Base-by-base conservation (phyloP, 2,113 vertebrate species). In the Nothobranchius furzeri region DNA sequence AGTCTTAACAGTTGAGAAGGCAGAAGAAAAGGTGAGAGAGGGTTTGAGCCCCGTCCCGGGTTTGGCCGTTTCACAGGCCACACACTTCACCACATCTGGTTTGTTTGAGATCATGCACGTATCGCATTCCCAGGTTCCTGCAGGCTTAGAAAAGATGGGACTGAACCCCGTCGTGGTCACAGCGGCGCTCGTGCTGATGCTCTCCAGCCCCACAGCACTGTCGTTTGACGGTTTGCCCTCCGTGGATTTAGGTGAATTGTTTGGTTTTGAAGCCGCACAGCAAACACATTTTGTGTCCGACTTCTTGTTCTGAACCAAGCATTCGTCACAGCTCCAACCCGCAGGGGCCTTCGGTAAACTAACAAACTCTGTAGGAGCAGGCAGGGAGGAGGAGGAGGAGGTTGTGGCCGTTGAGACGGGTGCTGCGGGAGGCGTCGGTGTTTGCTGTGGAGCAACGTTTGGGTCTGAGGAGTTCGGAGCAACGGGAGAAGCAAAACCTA, bases 21-120 rank as follows among this genome's bases (percentile, higher is more conserved):
- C 42, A 15, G 95, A 87, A 1, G 94, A 91, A 74, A 95, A 78
- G 1, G 93, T 93, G 69, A 96, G 87, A 54, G 91, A 92, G 65
- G 95, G 89, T 83, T 95, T 95, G 11, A 97, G 93, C 72, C 95
- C 95, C 3, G 93, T 96, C 45, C 96, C 97, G n/a, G 96, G 95
- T 90, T 98, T 99, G 50, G 95, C 94, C 1, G 95, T 97, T 64
- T 97, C 96, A 78, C 98, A 99, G 0, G 97, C 97, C 78, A 98
- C 83, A 68, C 98, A 99, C 87, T 96, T 98, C 17, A 95, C 89
- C 13, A 89, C 93, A 63, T 99, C 97, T 0, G 94, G 86, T 85
- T 97, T 98, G 89, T 99, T 99, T 47, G 90, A 92, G 54, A 99
- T 96, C 75, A 99, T 90, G 89, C 98, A 99, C 2, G 95, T 98